Conservation (phyloP, 1,140 invertebrate species). For the Formica selysi region DNA sequence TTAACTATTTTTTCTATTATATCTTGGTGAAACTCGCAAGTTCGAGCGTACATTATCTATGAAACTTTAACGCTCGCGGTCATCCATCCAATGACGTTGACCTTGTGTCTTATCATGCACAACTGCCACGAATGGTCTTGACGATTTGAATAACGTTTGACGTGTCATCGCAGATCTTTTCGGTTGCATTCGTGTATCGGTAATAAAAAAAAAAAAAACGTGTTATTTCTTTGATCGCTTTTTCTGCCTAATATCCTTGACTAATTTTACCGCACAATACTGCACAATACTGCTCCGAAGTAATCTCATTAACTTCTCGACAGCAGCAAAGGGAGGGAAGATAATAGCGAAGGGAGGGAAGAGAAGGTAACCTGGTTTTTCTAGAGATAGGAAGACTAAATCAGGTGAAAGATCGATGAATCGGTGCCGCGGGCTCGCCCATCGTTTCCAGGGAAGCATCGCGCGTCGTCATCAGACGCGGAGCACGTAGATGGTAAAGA, state of each 20-base stretch:
- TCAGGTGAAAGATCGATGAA: conserved; percentile 61
- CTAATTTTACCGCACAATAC: background rate
- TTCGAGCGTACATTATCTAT: conserved; percentile 67
- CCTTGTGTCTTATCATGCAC: conserved; percentile 69
- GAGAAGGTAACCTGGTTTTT: conserved; percentile 6
- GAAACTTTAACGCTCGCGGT: conserved; percentile 67
- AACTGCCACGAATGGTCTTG: conserved; percentile 55
- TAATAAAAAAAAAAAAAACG: background rate
- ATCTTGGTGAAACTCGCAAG: conserved; percentile 43
- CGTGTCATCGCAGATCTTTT: conserved; percentile 13
- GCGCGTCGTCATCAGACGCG: conserved; percentile 34
- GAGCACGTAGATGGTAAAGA: conserved; percentile 49
- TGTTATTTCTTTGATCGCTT: background rate
- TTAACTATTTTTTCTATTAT: background rate
- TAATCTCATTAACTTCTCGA: conserved; percentile 35
- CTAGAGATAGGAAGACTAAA: conserved; percentile 46
- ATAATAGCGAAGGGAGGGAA: background rate
- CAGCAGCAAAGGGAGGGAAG: background rate
- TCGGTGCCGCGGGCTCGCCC: conserved; percentile 33
- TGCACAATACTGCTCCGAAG: background rate
- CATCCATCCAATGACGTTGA: conserved; percentile 70
- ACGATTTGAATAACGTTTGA: conserved; percentile 48
- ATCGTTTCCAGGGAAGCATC: conserved; percentile 55
- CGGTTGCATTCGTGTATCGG: background rate
- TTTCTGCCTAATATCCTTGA: background rate